These are phyloP conservation scores for Megalonaias nervosa DNA, from an alignment of 1,140 invertebrate genomes.

Conservation along the genomic window DNA sequence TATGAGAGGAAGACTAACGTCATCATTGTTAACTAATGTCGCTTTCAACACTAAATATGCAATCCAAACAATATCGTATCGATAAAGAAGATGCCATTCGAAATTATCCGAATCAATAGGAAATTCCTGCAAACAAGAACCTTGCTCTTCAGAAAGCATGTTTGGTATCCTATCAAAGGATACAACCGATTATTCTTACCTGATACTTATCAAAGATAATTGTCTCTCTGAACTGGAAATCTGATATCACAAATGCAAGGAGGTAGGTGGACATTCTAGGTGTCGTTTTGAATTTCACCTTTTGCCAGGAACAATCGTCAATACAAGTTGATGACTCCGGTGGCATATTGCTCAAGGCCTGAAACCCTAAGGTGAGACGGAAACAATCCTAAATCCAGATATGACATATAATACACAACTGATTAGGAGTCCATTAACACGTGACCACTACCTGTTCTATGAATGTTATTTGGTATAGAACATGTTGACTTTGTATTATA, in stretches of 20 bases:
- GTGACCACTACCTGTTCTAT: neutral
- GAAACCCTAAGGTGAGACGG: conserved; percentile 63
- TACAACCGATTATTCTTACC: conserved; percentile 35
- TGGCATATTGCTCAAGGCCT: conserved; percentile 95
- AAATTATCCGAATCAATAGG: too few species aligned
- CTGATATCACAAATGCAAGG: conserved; percentile 71
- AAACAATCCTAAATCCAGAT: neutral
- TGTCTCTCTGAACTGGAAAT: conserved; percentile 57
- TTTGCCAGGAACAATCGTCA: conserved; percentile 41
- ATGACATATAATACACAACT: neutral
- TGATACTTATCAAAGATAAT: conserved; percentile 47
- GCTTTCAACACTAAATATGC: too few species aligned
- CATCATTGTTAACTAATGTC: too few species aligned
- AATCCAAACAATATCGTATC: too few species aligned
- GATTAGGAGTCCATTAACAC: too few species aligned
- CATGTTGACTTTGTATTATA: neutral
- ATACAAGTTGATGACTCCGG: conserved; percentile 33
- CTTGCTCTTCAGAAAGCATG: too few species aligned
- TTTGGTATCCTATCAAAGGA: too few species aligned
- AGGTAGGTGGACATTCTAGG: conserved; percentile 74
- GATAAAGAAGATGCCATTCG: too few species aligned
- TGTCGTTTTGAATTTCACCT: conserved; percentile 65
- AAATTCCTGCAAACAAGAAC: too few species aligned
- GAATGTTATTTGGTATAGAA: neutral
- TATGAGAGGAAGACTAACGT: too few species aligned